Base-by-base conservation (phyloP, 2,888 invertebrate species). In the Drosophila conformis region DNA sequence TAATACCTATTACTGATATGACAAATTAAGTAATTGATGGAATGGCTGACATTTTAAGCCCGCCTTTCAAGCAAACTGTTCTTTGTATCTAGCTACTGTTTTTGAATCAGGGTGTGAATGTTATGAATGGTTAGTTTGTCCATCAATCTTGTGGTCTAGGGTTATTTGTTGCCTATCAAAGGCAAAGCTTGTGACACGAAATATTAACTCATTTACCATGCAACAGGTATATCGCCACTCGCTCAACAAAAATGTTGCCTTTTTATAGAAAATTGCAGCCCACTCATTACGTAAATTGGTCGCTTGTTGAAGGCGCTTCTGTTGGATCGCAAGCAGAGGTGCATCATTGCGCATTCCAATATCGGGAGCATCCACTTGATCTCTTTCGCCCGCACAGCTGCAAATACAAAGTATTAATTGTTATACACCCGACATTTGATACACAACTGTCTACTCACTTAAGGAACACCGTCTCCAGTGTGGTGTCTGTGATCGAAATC, bases 391-490 rank as follows among this genome's bases (percentile, higher is more conserved):
- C 31, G 90, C 90, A 63, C 89, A 92, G 67, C 92, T 92, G 52
- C n/a, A 78, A 69, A 11, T 11, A 54, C 29, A 52, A 68, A 59
- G 11, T 63, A n/a, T 15, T 29, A 15, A 5, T 48, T 59, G 4
- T n/a, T 15, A 29, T 29, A 3, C 15, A 6, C 21, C 15, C 10
- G 57, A 42, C 4, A 18, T 25, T 57, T 21, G 2, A 15, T 10
- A 15, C 13, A 15, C 18, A 49, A 29, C 7, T 31, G 11, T 25
- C 1, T 10, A 68, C 67, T 71, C 82, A 96, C 97, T 95, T 96
- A 58, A 98, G 92, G 92, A 98, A 98, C 2, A 99, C 98, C 93
- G 99, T 98, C 92, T 99, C 99, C 87, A 99, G 94, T 0, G 98
- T 98, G 0, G 98, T 97, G 25, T 97, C 95, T 0, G 97, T 96